Evolutionary conservation across 2,888 invertebrate species (phyloP).

Genomic region (Danaus chrysippus): DNA sequence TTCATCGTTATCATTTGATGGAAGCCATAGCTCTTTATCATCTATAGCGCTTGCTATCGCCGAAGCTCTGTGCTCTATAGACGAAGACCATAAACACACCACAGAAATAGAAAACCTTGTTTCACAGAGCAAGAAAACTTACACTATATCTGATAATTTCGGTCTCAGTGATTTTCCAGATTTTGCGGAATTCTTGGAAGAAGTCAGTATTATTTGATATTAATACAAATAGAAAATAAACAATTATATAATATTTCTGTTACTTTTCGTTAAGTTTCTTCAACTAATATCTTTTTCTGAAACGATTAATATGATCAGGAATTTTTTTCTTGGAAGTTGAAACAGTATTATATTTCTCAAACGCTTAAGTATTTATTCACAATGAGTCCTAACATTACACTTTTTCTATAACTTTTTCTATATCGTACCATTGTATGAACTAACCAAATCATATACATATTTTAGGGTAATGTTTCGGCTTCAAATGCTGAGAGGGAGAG

Average conservation of each 20-base stretch:
- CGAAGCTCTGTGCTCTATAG: constrained; percentile 88
- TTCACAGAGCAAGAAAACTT: constrained; percentile 69
- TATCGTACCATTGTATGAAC: too few relatives aligned
- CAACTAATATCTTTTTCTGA: too few relatives aligned
- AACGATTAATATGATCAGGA: not conserved
- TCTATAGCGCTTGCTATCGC: constrained; percentile 84
- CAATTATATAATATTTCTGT: too few relatives aligned
- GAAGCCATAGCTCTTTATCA: constrained; percentile 61
- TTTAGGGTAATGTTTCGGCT: constrained; percentile 61
- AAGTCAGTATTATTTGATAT: constrained; percentile 42
- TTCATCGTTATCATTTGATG: constrained; percentile 40
- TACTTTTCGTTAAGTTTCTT: too few relatives aligned
- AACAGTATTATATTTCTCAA: not conserved
- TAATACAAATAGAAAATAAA: not conserved
- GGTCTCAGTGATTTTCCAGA: constrained; percentile 71
- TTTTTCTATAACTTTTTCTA: too few relatives aligned
- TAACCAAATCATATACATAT: constrained; percentile 2
- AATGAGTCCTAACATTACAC: too few relatives aligned
- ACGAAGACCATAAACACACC: constrained; percentile 89
- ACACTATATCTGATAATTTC: constrained; percentile 52
- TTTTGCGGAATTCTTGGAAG: constrained; percentile 64
- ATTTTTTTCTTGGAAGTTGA: not conserved
- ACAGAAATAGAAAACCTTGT: constrained; percentile 84
- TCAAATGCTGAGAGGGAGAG: constrained; percentile 60
- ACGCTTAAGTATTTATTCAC: too few relatives aligned